Evolutionary conservation across 2,797 vertebrate species (phyloP).

Genomic region (Helostoma temminkii): DNA sequence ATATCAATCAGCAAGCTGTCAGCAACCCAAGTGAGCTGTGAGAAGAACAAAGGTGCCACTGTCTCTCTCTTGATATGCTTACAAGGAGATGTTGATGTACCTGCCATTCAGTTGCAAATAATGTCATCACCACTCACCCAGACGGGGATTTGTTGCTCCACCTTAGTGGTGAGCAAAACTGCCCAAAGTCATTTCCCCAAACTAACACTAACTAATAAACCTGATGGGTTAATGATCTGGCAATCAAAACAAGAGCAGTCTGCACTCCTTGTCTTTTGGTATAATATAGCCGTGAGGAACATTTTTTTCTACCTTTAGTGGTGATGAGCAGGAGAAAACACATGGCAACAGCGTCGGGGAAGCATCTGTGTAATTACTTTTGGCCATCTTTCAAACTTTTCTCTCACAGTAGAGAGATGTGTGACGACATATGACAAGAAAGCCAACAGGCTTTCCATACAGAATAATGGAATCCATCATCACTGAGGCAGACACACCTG

Average conservation of each 20-base stretch:
- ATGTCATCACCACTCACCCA: conserved; percentile 79
- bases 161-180: conserved; percentile 77
- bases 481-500: conserved; percentile 87
- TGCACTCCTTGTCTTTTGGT: conserved; percentile 61
- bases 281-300: conserved; percentile 80
- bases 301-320: conserved; percentile 69
- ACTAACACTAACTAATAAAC: conserved; percentile 41
- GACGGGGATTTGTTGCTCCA: conserved; percentile 70
- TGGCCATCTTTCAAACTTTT: conserved; percentile 88
- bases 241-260: conserved; percentile 80
- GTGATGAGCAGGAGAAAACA: conserved; percentile 81
- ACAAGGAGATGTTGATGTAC: conserved; percentile 86
- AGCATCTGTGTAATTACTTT: conserved; percentile 86
- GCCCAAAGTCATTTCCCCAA: conserved; percentile 65
- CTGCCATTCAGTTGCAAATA: conserved; percentile 86
- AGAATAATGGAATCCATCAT: conserved; percentile 89
- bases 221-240: conserved; percentile 81
- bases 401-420: conserved; percentile 86
- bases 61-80: conserved; percentile 83
- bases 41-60: conserved; percentile 85
- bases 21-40: conserved; percentile 83
- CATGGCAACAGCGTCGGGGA: conserved; percentile 80
- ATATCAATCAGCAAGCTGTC: conserved; percentile 88
- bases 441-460: conserved; percentile 88
- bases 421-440: conserved; percentile 90